phyloP scores from a whole-genome alignment of 2,113 vertebrate species.

The Castor canadensis region DNA sequence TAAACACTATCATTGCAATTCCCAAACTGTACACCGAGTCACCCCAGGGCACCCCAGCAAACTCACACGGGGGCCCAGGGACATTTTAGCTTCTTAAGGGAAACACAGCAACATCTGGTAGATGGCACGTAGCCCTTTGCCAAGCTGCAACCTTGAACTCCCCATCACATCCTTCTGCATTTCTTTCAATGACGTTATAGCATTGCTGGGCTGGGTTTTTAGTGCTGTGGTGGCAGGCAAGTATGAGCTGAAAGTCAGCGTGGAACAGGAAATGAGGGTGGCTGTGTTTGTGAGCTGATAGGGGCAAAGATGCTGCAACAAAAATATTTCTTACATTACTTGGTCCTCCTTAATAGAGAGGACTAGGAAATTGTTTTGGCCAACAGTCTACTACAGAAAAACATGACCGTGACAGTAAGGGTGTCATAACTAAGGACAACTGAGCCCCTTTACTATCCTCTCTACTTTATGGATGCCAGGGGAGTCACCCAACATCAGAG shows the following conservation, averaged over 20 bases:
- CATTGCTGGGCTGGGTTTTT: background rate
- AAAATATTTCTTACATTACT: too few relatives aligned
- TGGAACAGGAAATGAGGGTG: background rate
- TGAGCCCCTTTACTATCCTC: background rate
- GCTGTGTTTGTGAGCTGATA: background rate
- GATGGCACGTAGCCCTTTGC: too few relatives aligned
- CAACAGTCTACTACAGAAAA: background rate
- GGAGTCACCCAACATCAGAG: background rate
- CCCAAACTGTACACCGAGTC: background rate
- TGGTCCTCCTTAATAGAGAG: background rate
- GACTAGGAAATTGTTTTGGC: background rate
- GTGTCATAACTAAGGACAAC: background rate
- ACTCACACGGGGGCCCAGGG: background rate
- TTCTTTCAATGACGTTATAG: background rate
- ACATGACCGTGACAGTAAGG: background rate
- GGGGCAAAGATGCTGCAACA: rapidly evolving
- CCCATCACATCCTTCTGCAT: background rate
- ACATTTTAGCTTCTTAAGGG: background rate
- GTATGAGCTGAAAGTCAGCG: rapidly evolving
- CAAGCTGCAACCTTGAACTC: background rate
- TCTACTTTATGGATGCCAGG: background rate
- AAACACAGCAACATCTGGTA: too few relatives aligned
- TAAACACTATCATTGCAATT: background rate
- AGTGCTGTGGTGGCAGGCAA: background rate
- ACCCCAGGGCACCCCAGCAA: background rate